Evolutionary conservation across 2,113 vertebrate genomes (phyloP).

Genomic region (Salvator merianae): DNA sequence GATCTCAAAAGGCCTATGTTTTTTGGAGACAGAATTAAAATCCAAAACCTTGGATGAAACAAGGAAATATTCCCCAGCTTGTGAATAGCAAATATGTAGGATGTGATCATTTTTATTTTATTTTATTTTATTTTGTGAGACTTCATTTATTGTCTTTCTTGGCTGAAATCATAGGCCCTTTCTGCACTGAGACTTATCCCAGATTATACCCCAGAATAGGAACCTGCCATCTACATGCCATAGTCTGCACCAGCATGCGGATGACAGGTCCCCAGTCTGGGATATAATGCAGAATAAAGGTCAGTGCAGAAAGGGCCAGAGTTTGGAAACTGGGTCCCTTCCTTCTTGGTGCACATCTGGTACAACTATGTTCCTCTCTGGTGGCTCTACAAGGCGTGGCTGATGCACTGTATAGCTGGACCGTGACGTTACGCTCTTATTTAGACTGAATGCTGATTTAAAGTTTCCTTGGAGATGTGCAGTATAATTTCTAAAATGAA

Average conservation of each 20-base stretch:
- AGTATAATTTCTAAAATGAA: slow-evolving; percentile 26
- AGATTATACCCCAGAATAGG: too few species aligned
- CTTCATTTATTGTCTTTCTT: not conserved
- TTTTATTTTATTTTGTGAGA: not conserved
- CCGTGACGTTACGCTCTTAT: not conserved
- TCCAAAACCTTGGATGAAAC: not conserved
- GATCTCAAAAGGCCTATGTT: not conserved
- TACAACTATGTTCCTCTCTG: not conserved
- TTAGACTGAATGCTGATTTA: slow-evolving; percentile 1
- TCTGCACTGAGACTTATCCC: too few species aligned
- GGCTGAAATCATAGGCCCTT: too few species aligned
- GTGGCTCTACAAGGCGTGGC: not conserved
- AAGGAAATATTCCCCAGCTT: not conserved
- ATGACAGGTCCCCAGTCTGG: too few species aligned
- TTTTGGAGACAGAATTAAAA: not conserved
- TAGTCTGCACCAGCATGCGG: too few species aligned
- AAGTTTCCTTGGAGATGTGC: slow-evolving; percentile 16
- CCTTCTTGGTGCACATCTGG: not conserved
- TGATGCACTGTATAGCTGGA: not conserved
- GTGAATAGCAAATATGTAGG: not conserved
- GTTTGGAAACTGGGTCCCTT: not conserved
- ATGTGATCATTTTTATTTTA: not conserved
- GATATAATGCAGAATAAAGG: too few species aligned
- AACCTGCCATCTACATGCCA: too few species aligned
- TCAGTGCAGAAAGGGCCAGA: too few species aligned